phyloP scores from a whole-genome alignment of 1,140 invertebrate genomes.

The Leguminivora glycinivorella region DNA sequence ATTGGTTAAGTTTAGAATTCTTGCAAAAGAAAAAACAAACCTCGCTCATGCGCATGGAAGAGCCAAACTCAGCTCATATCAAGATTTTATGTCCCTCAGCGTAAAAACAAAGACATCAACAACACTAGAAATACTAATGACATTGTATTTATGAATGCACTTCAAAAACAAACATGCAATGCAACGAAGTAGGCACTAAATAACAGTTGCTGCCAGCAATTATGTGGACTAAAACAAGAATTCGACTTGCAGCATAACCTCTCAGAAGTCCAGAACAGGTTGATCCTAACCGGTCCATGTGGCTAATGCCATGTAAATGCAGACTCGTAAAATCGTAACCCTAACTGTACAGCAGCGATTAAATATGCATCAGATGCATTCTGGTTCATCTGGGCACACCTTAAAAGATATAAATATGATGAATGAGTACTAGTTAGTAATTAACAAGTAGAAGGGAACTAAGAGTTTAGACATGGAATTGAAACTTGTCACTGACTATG shows the following conservation, averaged over 20 bases:
- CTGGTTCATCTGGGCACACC: constrained; percentile 5
- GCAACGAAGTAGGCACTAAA: neutral
- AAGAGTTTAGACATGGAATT: neutral
- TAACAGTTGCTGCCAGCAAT: neutral
- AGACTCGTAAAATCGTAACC: constrained; percentile 16
- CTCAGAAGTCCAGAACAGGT: neutral
- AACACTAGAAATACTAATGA: neutral
- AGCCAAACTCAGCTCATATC: too few relatives aligned
- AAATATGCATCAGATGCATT: constrained; percentile 25
- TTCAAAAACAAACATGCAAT: neutral
- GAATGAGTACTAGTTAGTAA: neutral
- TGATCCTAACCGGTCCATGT: constrained; percentile 16
- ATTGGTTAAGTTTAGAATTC: too few relatives aligned
- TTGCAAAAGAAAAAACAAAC: too few relatives aligned
- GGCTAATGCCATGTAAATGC: constrained; percentile 10
- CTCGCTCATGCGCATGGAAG: too few relatives aligned
- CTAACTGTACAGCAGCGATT: constrained; percentile 9
- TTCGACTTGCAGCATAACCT: constrained; percentile 6
- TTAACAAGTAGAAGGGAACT: neutral
- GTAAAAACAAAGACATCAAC: too few relatives aligned
- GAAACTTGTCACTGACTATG: too few relatives aligned
- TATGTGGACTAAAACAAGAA: neutral
- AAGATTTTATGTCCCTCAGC: too few relatives aligned
- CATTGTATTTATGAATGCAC: neutral
- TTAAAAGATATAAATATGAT: neutral